Percentiles rank a stretch among this genome's conserved stretches.
Evolutionary conservation across 1,140 invertebrate species (phyloP).

Genomic region (Scaptomyza montana): DNA sequence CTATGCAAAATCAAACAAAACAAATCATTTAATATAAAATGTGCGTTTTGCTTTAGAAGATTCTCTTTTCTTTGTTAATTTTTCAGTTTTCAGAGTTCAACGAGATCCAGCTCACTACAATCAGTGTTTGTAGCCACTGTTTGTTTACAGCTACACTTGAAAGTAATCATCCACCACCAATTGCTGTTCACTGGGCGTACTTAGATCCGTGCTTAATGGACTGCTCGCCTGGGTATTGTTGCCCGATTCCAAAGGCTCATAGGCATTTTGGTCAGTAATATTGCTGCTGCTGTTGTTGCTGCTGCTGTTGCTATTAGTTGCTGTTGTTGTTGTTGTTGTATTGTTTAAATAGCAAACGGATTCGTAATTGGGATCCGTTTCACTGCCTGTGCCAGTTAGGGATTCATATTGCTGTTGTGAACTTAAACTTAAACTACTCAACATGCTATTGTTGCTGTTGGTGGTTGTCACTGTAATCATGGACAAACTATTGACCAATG

Average conservation of each 20-base stretch:
- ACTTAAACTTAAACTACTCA: slow-evolving; percentile 13
- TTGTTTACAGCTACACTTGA: slow-evolving; percentile 60
- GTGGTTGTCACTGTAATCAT: slow-evolving; percentile 65
- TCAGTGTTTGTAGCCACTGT: background rate
- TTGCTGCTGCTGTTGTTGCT: slow-evolving; percentile 20
- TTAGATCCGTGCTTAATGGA: slow-evolving; percentile 37
- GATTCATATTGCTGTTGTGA: slow-evolving; percentile 87
- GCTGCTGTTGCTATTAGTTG: slow-evolving; percentile 41
- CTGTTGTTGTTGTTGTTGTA: slow-evolving; percentile 40
- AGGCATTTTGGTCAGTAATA: slow-evolving; percentile 57
- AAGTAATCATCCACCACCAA: slow-evolving; percentile 76
- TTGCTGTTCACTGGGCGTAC: slow-evolving; percentile 61
- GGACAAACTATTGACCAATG: slow-evolving; percentile 4
- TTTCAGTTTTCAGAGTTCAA: background rate
- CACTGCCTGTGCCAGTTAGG: slow-evolving; percentile 85
- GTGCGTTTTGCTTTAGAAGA: background rate
- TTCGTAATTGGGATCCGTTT: slow-evolving; percentile 90
- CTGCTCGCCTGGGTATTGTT: slow-evolving; percentile 70
- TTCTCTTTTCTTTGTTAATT: no score
- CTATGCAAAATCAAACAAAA: no score
- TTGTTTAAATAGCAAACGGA: slow-evolving; percentile 85
- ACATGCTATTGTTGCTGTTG: slow-evolving; percentile 45
- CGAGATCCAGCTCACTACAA: slow-evolving; percentile 67
- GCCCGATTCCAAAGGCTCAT: slow-evolving; percentile 73
- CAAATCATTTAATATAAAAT: background rate